These are phyloP conservation scores for Cataglyphis altisquamis DNA, from an alignment of 2,888 invertebrate species.

Conservation along the genomic window DNA sequence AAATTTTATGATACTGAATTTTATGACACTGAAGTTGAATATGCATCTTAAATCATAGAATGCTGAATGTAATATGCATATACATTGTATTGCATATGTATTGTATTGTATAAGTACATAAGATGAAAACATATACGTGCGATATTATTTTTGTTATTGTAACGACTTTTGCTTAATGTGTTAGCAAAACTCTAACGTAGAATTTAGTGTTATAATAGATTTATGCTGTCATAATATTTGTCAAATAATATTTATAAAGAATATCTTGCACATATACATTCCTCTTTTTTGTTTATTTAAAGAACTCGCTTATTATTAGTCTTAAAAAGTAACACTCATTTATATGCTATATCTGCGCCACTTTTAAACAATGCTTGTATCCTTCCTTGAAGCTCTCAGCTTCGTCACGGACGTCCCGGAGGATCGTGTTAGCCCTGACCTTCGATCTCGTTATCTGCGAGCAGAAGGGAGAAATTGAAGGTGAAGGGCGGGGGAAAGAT, in stretches of 20 bases:
- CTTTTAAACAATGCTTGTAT: constrained; percentile 27
- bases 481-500: constrained; percentile 11
- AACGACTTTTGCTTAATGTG: not conserved
- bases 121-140: not conserved
- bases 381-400: constrained; percentile 8
- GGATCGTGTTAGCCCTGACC: constrained; percentile 62
- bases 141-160: constrained; percentile 5
- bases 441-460: constrained; percentile 51
- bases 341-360: not conserved
- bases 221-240: not conserved
- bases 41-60: not conserved
- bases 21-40: not conserved
- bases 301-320: not conserved
- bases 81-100: not conserved
- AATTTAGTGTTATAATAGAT: not conserved
- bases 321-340: not conserved
- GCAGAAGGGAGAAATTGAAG: constrained; percentile 31
- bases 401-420: constrained; percentile 44
- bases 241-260: not conserved
- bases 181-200: not conserved
- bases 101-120: not conserved
- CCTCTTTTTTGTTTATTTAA: not conserved
- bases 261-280: not conserved
- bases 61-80: not conserved
- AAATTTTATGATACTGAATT: not conserved